Base-by-base conservation (phyloP, 2,888 invertebrate genomes). In the Nomada fucata region DNA sequence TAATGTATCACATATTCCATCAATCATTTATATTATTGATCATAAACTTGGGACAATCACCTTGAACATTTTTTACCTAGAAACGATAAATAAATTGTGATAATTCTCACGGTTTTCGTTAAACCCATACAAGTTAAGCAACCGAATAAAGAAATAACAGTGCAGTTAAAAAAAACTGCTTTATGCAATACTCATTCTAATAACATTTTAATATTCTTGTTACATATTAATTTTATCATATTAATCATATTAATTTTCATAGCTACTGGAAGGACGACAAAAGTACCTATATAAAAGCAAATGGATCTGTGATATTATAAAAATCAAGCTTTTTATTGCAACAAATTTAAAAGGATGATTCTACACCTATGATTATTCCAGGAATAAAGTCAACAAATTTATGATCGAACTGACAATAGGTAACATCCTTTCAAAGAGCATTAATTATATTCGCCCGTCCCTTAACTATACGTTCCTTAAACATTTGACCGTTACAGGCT, bases 1-100 rank as follows among this genome's bases (percentile, higher is more conserved):
- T 42, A 59, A 44, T 44, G 18, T 71, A 29, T 70, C 75, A 75
- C 60, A 70, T 60, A 60, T 10, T 36, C 59, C 50, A 70, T 75
- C n/a, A 18, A 36, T 50, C 36, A 10, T 20, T 44, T 60, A 44
- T 29, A 42, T 67, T 23, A 15, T 44, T 47, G 20, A 47, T 69
- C 50, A 10, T 74, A 50, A 69, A 59, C 42, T 59, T 74, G n/a
- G 18, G 36, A 72, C 7, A 13, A 5, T 44, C 20, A 26, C 11
- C n/a, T n/a, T 63, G 5, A 52, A 10, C 29, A 1, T 36, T 61
- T 11, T 29, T 7, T 18, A 7, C 13, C 15, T 15, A 9, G 20
- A 23, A 15, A 63, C 15, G 15, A 15, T 23, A 63, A 63, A 47
- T 23, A 47, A 57, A 57, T 5, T 18, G 18, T 53, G n/a, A 18